These are phyloP conservation scores for Etheostoma nigrum DNA, from an alignment of 2,797 vertebrate species.

Conservation along the genomic window DNA sequence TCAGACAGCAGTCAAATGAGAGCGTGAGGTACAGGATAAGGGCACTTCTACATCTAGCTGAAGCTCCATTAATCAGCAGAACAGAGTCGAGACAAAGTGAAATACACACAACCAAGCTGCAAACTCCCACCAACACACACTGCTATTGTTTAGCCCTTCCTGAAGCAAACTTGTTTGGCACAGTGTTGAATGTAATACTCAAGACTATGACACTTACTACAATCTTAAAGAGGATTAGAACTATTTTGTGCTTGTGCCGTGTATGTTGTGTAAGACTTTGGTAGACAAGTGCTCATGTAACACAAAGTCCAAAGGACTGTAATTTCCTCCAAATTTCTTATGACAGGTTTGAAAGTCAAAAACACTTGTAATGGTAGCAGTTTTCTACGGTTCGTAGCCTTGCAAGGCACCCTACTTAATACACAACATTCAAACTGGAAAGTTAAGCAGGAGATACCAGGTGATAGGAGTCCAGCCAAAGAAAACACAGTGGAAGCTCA, in stretches of 20 bases:
- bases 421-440: constrained; percentile 64
- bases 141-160: constrained; percentile 58
- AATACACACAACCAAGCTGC: constrained; percentile 29
- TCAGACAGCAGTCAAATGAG: constrained; percentile 39
- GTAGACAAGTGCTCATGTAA: constrained; percentile 49
- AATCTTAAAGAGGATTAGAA: constrained; percentile 57
- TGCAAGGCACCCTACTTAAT: constrained; percentile 30
- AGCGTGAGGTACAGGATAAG: constrained; percentile 82
- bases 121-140: constrained; percentile 50
- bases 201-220: constrained; percentile 45
- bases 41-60: constrained; percentile 85
- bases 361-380: constrained; percentile 28
- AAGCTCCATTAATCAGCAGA: constrained; percentile 66
- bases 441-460: constrained; percentile 58
- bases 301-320: constrained; percentile 16
- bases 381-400: constrained; percentile 25
- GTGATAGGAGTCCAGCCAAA: constrained; percentile 48
- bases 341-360: constrained; percentile 30
- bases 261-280: constrained; percentile 55
- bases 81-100: constrained; percentile 45
- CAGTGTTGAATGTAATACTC: constrained; percentile 54
- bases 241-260: constrained; percentile 66
- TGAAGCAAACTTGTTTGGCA: constrained; percentile 48
- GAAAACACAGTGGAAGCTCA: constrained; percentile 67
- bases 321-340: constrained; percentile 23